Base-by-base conservation (phyloP, 2,888 invertebrate species). In the Eupithecia insigniata region DNA sequence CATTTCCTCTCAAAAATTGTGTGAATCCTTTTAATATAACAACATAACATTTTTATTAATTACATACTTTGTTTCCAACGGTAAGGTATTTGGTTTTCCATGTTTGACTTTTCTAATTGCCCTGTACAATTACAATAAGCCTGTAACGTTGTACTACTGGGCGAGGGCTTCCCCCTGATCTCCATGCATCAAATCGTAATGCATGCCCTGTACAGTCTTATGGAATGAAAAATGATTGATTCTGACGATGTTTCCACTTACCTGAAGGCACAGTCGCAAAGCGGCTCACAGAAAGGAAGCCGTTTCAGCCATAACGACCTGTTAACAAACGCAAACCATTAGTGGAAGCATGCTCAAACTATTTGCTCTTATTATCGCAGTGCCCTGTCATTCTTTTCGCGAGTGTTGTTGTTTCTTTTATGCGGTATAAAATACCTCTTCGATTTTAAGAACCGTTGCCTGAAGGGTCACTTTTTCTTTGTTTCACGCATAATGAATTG, bases 181-280 rank as follows among this genome's bases (percentile, higher is more conserved):
- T n/a, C n/a, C 46, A 8, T 46, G 46, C 46, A 46, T 22, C 43
- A 18, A 46, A n/a, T 18, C 46, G 6, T 46, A n/a, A 43, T 10
- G n/a, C 46, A 46, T 46, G n/a, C n/a, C n/a, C 46, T 46, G n/a
- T 2, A n/a, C 46, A n/a, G 18, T n/a, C 8, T n/a, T n/a, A 46
- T 46, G n/a, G 10, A 46, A n/a, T 16, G 10, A 22, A 22, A 22
- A 4, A 26, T 14, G 55, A 26, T 26, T 26, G 10, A 51, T 51
- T 22, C 18, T 51, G 46, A 22, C 10, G n/a, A 46, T 46, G 1
- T n/a, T n/a, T 55, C 18, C 22, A 71, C 88, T 83, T 66, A 90
- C 90, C 88, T 84, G 85, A 88, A 89, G 84, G 86, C 80, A 79
- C 82, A 83, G 79, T 78, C 81, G 80, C 78, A 81, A 81, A 74